phyloP scores from a whole-genome alignment of 1,140 invertebrate genomes.

The Luehdorfia chinensis region DNA sequence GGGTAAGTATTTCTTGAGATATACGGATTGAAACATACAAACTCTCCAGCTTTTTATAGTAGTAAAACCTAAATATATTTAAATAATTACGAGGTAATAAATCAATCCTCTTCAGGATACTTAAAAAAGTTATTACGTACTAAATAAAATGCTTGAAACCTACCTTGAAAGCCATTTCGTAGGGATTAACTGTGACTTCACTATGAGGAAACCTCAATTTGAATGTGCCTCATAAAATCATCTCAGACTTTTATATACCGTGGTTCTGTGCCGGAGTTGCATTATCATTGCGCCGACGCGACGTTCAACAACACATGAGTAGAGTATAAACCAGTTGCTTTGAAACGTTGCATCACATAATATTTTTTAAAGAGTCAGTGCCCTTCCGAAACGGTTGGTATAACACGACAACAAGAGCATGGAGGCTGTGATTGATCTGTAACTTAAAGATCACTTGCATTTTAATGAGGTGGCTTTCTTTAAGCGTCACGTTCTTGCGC shows the following conservation, averaged over 20 bases:
- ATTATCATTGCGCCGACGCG: slow-evolving; percentile 37
- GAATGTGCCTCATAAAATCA: slow-evolving; percentile 49
- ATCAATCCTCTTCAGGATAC: too few relatives aligned
- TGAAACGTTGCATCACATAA: slow-evolving; percentile 9
- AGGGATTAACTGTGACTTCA: slow-evolving; percentile 42
- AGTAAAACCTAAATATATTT: too few relatives aligned
- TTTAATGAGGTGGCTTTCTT: slow-evolving; percentile 16
- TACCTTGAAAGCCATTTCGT: slow-evolving; percentile 68
- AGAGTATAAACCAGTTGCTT: slow-evolving; percentile 9
- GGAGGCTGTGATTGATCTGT: slow-evolving; percentile 13
- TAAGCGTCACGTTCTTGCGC: slow-evolving; percentile 3
- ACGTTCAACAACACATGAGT: slow-evolving; percentile 3
- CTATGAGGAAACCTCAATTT: slow-evolving; percentile 52
- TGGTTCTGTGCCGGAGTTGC: slow-evolving; percentile 37
- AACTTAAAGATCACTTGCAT: slow-evolving; percentile 14
- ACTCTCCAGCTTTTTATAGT: too few relatives aligned
- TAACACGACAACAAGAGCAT: background rate
- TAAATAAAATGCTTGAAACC: slow-evolving; percentile 8
- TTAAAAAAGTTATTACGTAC: too few relatives aligned
- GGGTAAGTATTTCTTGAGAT: too few relatives aligned
- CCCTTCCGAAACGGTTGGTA: slow-evolving; percentile 5
- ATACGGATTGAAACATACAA: too few relatives aligned
- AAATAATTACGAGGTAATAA: too few relatives aligned
- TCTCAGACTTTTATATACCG: slow-evolving; percentile 50
- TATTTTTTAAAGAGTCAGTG: background rate